phyloP scores from a whole-genome alignment of 2,888 invertebrate genomes.

The Pilophorus perplexus region DNA sequence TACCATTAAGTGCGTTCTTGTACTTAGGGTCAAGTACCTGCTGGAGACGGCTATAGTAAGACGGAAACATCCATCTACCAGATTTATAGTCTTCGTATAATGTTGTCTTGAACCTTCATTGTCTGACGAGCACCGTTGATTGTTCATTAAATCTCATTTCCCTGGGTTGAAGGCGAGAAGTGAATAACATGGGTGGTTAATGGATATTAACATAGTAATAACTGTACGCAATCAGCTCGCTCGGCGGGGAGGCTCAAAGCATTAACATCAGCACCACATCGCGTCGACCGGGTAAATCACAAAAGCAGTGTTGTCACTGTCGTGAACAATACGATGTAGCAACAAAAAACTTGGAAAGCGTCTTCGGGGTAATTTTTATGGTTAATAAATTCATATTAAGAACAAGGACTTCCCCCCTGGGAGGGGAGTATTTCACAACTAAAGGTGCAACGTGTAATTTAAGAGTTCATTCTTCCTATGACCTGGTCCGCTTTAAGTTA shows the following conservation, averaged over 20 bases:
- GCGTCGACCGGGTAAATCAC: neutral
- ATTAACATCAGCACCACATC: constrained; percentile 28
- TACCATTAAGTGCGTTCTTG: too few species aligned
- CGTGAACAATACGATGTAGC: constrained; percentile 11
- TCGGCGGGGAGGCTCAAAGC: constrained; percentile 19
- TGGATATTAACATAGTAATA: constrained; percentile 36
- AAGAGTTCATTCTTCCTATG: constrained; percentile 26
- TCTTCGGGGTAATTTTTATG: constrained; percentile 25
- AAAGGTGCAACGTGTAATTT: constrained; percentile 16
- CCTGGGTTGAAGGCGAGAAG: neutral
- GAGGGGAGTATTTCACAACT: constrained; percentile 27
- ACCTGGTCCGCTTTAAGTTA: constrained; percentile 1
- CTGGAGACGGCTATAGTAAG: too few species aligned
- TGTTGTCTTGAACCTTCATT: too few species aligned
- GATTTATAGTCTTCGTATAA: too few species aligned
- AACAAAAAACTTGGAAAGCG: constrained; percentile 7
- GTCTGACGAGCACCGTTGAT: too few species aligned
- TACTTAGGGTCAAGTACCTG: too few species aligned
- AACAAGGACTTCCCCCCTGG: neutral
- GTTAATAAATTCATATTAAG: constrained; percentile 38
- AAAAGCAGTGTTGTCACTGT: constrained; percentile 6
- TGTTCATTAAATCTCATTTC: constrained; percentile 25
- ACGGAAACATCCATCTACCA: too few species aligned
- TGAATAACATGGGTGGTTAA: constrained; percentile 3
- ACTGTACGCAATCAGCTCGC: constrained; percentile 31